phyloP scores from a whole-genome alignment of 2,888 invertebrate species.

The Malacosoma neustria region DNA sequence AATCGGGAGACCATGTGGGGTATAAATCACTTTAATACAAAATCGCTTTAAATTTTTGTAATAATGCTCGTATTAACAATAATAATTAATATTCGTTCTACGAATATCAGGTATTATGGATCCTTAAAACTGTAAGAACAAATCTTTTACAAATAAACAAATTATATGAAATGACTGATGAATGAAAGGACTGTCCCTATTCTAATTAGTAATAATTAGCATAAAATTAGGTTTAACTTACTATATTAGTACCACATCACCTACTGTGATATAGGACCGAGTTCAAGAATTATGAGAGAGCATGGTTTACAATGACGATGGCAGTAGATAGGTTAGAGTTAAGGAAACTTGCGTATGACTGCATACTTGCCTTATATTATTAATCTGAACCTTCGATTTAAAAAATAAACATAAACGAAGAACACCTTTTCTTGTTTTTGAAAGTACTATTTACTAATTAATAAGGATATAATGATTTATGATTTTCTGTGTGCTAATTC shows the following conservation, averaged over 20 bases:
- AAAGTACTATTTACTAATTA: background rate
- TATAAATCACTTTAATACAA: too few relatives aligned
- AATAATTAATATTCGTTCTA: too few relatives aligned
- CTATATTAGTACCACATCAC: slow-evolving; percentile 50
- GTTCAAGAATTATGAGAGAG: slow-evolving; percentile 39
- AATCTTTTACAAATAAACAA: too few relatives aligned
- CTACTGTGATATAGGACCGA: slow-evolving; percentile 68
- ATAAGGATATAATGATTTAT: background rate
- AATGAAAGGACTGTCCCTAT: background rate
- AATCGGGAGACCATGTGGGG: too few relatives aligned
- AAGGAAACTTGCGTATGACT: background rate
- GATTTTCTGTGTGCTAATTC: too few relatives aligned
- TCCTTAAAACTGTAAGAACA: too few relatives aligned
- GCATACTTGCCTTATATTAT: background rate
- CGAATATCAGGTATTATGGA: too few relatives aligned
- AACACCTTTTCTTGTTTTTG: background rate
- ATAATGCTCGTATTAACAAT: too few relatives aligned
- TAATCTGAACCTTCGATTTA: background rate
- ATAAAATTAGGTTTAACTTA: slow-evolving; percentile 15
- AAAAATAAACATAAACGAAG: background rate
- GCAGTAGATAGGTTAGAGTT: slow-evolving; percentile 24
- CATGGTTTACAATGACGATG: slow-evolving; percentile 47
- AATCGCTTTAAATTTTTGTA: too few relatives aligned
- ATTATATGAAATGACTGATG: too few relatives aligned
- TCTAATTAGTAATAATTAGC: slow-evolving; percentile 19